Percentiles rank a stretch among this genome's conserved stretches.
These are phyloP conservation scores for Atractosteus spatula DNA, from an alignment of 2,113 vertebrate genomes.

Conservation along the genomic window DNA sequence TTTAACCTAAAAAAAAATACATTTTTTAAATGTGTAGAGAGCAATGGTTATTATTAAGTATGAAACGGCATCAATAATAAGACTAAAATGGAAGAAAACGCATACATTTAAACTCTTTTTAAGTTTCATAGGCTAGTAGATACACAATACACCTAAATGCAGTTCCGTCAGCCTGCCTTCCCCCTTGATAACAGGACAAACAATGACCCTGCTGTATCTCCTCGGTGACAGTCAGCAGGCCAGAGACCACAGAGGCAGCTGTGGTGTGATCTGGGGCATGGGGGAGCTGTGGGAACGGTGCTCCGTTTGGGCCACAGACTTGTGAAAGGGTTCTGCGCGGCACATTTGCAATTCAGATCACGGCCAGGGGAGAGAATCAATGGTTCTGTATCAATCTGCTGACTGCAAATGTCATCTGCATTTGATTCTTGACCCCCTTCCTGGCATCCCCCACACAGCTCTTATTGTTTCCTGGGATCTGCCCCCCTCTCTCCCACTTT, in stretches of 20 bases:
- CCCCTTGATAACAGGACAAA: conserved; percentile 38
- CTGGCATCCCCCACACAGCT: conserved; percentile 59
- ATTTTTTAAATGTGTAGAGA: conserved; percentile 35
- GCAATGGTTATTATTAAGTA: conserved; percentile 38
- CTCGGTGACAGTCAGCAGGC: conserved; percentile 53
- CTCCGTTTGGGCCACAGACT: conserved; percentile 36
- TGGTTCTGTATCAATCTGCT: conserved; percentile 74
- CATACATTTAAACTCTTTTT: conserved; percentile 29
- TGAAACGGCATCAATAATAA: conserved; percentile 47
- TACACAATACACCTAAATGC: conserved; percentile 54
- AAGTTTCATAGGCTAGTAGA: conserved; percentile 38
- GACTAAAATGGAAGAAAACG: conserved; percentile 47
- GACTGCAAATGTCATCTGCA: conserved; percentile 75
- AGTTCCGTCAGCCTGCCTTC: conserved; percentile 48
- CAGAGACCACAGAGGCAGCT: conserved; percentile 65
- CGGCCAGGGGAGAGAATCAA: conserved; percentile 65
- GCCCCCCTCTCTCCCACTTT: conserved; percentile 40
- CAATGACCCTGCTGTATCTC: conserved; percentile 70
- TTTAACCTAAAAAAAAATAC: conserved; percentile 27
- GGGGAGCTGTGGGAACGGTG: conserved; percentile 69
- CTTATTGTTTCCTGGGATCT: conserved; percentile 56
- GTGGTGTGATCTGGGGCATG: conserved; percentile 56
- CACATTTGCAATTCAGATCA: conserved; percentile 79
- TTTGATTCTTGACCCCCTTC: conserved; percentile 75
- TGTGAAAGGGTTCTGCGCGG: conserved; percentile 59